Evolutionary conservation across 2,797 vertebrate genomes (phyloP).

Genomic region (Acanthiza pusilla): DNA sequence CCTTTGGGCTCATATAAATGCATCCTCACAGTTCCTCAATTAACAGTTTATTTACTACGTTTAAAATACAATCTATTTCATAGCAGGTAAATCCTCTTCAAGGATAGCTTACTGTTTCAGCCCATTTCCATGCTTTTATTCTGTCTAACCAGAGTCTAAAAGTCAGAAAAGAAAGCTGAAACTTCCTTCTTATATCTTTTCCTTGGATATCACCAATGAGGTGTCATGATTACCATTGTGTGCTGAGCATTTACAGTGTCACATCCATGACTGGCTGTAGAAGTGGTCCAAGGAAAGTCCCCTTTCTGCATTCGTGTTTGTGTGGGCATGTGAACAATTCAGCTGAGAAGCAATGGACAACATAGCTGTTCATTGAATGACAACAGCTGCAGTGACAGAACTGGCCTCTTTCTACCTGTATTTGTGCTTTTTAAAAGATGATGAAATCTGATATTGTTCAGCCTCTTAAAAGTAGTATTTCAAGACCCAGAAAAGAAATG

Average conservation of each 20-base stretch:
- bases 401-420: background rate
- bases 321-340: background rate
- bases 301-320: background rate
- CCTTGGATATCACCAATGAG: background rate
- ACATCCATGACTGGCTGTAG: background rate
- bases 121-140: background rate
- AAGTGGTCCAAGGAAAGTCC: background rate
- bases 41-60: background rate
- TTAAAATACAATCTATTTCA: background rate
- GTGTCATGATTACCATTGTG: background rate
- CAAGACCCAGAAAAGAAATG: background rate
- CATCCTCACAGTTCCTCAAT: background rate
- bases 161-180: background rate
- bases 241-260: background rate
- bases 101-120: background rate
- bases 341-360: rapidly evolving
- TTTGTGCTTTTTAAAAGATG: background rate
- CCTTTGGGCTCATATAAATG: background rate
- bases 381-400: background rate
- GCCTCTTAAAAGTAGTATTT: background rate
- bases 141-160: background rate
- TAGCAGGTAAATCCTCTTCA: background rate
- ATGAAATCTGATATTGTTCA: background rate
- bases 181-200: background rate
- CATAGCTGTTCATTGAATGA: background rate